Base-by-base conservation (phyloP, 2,888 invertebrate genomes). In the Leucophenga montana region DNA sequence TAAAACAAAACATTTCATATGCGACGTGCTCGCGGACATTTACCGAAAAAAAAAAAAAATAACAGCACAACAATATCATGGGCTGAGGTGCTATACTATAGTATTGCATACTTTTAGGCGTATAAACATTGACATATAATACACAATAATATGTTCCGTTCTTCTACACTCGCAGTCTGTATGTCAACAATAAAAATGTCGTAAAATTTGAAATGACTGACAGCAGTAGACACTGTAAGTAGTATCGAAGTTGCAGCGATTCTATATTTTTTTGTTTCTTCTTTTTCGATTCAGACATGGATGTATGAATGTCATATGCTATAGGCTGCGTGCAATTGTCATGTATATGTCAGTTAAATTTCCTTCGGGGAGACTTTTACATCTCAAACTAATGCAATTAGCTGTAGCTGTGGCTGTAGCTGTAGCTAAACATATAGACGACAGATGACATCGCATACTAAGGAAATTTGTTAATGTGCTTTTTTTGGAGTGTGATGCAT, bases 171-270 rank as follows among this genome's bases (percentile, higher is more conserved):
- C 4, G 27, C 16, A 50, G 50, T 16, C 11, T 50, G 6, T 48
- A 22, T 64, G 62, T 48, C 46, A 64, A 64, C 62, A 83, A 85
- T 85, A 82, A 84, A 82, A 82, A 82, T 78, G 82, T 83, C 81
- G 85, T 82, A 85, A 82, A 85, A 82, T 83, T 78, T 85, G 81
- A 82, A 83, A 76, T 77, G 76, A 20, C 22, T 48, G 62, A 48
- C 46, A 22, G 70, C 50, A n/a, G 16, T 8, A 50, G 18, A 18
- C 16, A n/a, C 50, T n/a, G 13, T 8, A 13, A 4, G n/a, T 4
- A 46, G 46, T 18, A 50, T 5, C 1, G 13, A 50, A 50, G 18
- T 11, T 39, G 39, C 39, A 39, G 39, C 39, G 39, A 39, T 39
- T 39, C 8, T 2, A 3, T 39, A 39, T 39, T 27, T 50, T 50